These are phyloP conservation scores for Hirundichthys speculiger DNA, from an alignment of 2,113 vertebrate species.

Conservation along the genomic window DNA sequence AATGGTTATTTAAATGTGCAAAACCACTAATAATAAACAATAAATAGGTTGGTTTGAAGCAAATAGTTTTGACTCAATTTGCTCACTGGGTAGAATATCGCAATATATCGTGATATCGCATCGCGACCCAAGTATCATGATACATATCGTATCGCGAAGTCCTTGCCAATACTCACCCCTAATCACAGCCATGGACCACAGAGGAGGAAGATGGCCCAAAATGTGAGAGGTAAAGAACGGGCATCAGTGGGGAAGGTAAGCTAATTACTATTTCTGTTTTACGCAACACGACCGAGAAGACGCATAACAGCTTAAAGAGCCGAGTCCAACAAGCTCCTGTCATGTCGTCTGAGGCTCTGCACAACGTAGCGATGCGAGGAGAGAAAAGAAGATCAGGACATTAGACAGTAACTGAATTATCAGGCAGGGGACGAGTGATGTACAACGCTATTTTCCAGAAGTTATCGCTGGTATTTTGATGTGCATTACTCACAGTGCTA, in stretches of 20 bases:
- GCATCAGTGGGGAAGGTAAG: constrained; percentile 53
- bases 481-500: constrained; percentile 39
- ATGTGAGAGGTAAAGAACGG: constrained; percentile 61
- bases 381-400: too few species aligned
- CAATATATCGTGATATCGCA: too few species aligned
- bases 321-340: constrained; percentile 30
- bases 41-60: too few species aligned
- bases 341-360: too few species aligned
- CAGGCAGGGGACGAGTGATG: constrained; percentile 1
- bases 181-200: constrained; percentile 67
- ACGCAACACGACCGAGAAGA: constrained; percentile 59
- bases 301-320: constrained; percentile 55
- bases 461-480: constrained; percentile 60
- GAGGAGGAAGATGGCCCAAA: constrained; percentile 56
- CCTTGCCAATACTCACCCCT: constrained; percentile 66
- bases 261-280: constrained; percentile 69
- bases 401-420: too few species aligned
- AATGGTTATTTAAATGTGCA: too few species aligned
- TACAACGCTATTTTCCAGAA: constrained; percentile 41
- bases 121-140: too few species aligned
- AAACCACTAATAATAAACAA: too few species aligned
- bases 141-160: too few species aligned
- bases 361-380: too few species aligned
- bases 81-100: too few species aligned
- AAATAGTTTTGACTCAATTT: too few species aligned